phyloP scores from a whole-genome alignment of 1,140 invertebrate species.

The Berghia stephanieae region DNA sequence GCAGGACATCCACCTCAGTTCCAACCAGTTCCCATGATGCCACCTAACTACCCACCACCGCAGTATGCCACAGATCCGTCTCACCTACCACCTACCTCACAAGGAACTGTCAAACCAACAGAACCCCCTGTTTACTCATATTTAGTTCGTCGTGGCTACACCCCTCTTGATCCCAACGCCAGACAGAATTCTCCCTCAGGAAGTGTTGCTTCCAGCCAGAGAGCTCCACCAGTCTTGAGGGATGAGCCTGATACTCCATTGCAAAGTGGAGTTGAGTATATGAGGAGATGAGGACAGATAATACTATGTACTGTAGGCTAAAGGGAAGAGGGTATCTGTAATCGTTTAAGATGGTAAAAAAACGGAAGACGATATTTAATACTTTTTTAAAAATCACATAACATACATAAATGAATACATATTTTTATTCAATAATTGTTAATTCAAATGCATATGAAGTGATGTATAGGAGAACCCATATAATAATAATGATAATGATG shows the following conservation, averaged over 20 bases:
- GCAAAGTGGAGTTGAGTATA: slow-evolving; percentile 21
- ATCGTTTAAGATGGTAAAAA: too few relatives aligned
- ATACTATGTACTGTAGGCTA: too few relatives aligned
- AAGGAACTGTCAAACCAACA: slow-evolving; percentile 23
- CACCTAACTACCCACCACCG: slow-evolving; percentile 30
- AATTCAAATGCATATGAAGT: too few relatives aligned
- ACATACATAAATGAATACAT: too few relatives aligned
- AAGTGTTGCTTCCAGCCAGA: neutral
- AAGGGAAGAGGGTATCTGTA: too few relatives aligned
- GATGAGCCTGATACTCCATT: slow-evolving; percentile 17
- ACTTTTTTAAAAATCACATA: too few relatives aligned
- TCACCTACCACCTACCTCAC: neutral
- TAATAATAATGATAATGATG: too few relatives aligned
- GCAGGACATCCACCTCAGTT: slow-evolving; percentile 19
- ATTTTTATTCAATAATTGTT: too few relatives aligned
- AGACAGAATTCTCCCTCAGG: neutral
- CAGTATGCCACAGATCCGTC: slow-evolving; percentile 31
- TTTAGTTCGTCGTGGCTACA: slow-evolving; percentile 52
- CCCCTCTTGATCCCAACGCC: slow-evolving; percentile 35
- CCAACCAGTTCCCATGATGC: slow-evolving; percentile 18
- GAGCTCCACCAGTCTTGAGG: neutral
- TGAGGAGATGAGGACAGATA: slow-evolving; percentile 33
- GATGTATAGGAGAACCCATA: too few relatives aligned
- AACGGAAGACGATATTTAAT: too few relatives aligned
- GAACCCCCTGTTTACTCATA: slow-evolving; percentile 50